Conservation (phyloP, 2,797 vertebrate species). For the Presbytis comata region DNA sequence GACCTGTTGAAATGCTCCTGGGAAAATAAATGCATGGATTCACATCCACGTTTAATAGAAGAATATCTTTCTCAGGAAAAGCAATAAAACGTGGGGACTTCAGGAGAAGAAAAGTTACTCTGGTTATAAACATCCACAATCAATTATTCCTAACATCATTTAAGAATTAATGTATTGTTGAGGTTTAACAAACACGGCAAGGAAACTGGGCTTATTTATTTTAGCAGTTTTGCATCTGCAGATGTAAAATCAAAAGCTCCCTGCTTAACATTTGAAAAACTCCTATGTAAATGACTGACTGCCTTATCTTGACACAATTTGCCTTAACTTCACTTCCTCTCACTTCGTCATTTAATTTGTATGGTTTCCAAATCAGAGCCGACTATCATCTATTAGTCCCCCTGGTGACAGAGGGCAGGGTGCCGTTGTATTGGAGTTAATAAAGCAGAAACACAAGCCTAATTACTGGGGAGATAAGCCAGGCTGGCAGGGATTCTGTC, state of each 20-base stretch:
- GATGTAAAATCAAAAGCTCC: background rate
- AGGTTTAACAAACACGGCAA: background rate
- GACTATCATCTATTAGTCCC: constrained; percentile 85
- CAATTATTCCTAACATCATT: background rate
- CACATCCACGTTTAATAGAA: background rate
- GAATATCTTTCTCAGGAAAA: background rate
- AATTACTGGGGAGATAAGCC: constrained; percentile 85
- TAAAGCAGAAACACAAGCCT: constrained; percentile 87
- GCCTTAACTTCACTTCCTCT: constrained; percentile 79
- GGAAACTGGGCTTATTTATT: background rate
- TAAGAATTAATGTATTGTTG: background rate
- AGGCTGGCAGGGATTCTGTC: constrained; percentile 78
- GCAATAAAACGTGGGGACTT: background rate
- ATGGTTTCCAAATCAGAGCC: constrained; percentile 83
- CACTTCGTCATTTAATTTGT: constrained; percentile 86
- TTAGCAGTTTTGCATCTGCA: background rate
- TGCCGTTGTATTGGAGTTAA: constrained; percentile 85
- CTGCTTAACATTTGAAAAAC: constrained; percentile 62
- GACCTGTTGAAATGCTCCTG: constrained; percentile 61
- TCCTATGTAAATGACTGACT: constrained; percentile 62
- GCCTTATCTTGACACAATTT: constrained; percentile 73
- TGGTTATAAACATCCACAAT: background rate
- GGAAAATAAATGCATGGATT: background rate
- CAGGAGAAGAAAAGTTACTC: background rate
- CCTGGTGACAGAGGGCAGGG: constrained; percentile 86